Percentiles rank a stretch among this genome's conserved stretches.
These are phyloP conservation scores for Entomyzon cyanotis DNA, from an alignment of 2,113 vertebrate genomes.

Conservation along the genomic window DNA sequence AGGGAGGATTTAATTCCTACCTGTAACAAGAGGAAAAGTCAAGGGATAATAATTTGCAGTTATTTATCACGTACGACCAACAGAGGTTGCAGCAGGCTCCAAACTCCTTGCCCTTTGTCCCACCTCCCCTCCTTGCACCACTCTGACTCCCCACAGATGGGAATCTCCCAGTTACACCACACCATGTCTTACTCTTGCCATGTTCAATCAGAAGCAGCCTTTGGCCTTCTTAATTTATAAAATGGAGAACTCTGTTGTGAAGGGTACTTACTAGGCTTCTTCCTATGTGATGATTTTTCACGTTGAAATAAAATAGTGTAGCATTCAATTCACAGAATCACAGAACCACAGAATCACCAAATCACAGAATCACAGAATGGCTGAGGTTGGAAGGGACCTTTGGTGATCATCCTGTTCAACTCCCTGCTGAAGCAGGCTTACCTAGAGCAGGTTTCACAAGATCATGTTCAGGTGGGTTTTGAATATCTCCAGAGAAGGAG, in stretches of 20 bases:
- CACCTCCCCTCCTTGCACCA: not conserved
- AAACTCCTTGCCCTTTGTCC: not conserved
- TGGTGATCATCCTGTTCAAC: not conserved
- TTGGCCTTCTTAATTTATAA: not conserved
- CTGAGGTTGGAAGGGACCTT: not conserved
- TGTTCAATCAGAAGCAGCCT: not conserved
- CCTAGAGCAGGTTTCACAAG: not conserved
- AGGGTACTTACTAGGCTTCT: not conserved
- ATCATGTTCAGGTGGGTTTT: not conserved
- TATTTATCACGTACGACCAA: not conserved
- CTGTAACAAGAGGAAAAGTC: not conserved
- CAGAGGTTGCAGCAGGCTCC: not conserved
- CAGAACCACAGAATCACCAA: not conserved
- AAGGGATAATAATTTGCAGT: not conserved
- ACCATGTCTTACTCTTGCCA: accelerated
- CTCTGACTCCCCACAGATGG: not conserved
- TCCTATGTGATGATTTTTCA: not conserved
- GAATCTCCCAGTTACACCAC: not conserved
- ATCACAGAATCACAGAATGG: not conserved
- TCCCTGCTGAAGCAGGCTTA: not conserved
- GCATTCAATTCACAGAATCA: not conserved
- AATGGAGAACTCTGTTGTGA: not conserved
- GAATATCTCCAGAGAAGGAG: not conserved
- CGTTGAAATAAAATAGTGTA: not conserved
- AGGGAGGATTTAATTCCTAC: slow-evolving; percentile 10